A percentile compares a stretch with the other conserved stretches of the same genome.
Conservation (phyloP, 1,140 invertebrate species). For the Macrobrachium nipponense region DNA sequence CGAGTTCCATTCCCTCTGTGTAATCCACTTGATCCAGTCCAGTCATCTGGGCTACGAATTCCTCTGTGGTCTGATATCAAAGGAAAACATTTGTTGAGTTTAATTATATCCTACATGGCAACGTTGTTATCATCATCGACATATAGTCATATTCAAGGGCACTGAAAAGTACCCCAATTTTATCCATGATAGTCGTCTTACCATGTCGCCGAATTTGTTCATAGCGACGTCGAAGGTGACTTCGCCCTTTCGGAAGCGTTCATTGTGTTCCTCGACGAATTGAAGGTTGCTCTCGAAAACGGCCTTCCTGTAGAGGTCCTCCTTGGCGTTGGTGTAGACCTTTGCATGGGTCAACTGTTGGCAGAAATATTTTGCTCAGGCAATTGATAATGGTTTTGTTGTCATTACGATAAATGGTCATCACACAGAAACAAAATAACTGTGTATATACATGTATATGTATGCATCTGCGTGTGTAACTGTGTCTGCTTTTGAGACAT, state of each 20-base stretch:
- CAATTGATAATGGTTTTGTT: too few species aligned
- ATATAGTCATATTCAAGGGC: too few species aligned
- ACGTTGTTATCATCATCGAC: background rate
- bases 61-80: too few species aligned
- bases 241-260: background rate
- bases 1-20: background rate
- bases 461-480: too few species aligned
- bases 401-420: too few species aligned
- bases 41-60: background rate
- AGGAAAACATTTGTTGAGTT: too few species aligned
- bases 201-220: slow-evolving; percentile 13
- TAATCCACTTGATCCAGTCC: background rate
- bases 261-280: background rate
- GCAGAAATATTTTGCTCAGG: too few species aligned
- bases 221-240: background rate
- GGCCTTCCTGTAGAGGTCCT: background rate
- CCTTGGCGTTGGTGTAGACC: background rate
- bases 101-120: too few species aligned
- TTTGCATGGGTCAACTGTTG: background rate
- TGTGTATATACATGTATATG: too few species aligned
- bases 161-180: background rate
- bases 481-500: too few species aligned
- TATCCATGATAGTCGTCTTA: background rate
- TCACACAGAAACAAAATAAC: too few species aligned
- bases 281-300: background rate